Conservation (phyloP, 2,888 invertebrate species). For the Epinotia ramella region DNA sequence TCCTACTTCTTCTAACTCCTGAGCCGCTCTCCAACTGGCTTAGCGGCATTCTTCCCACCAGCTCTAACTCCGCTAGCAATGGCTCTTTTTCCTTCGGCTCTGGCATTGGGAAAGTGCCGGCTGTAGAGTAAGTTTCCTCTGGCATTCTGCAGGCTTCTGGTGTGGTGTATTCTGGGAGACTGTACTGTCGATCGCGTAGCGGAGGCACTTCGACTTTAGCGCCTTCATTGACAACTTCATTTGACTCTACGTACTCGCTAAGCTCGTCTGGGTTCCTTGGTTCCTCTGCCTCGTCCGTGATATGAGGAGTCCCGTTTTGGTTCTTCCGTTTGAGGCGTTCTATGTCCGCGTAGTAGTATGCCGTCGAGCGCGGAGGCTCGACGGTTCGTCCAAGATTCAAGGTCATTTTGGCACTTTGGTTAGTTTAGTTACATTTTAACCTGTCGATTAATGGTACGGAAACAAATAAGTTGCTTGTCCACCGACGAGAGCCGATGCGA, state of each 20-base stretch:
- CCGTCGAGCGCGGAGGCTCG: conserved; percentile 86
- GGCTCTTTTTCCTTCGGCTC: conserved; percentile 79
- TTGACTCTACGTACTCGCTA: conserved; percentile 74
- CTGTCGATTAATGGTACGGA: not conserved
- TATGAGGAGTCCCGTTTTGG: conserved; percentile 45
- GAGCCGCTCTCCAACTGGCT: conserved; percentile 69
- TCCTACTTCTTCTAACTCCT: conserved; percentile 83
- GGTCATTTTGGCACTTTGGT: conserved; percentile 50
- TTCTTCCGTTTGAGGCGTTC: conserved; percentile 82
- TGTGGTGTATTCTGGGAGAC: conserved; percentile 68
- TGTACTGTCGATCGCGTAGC: conserved; percentile 68
- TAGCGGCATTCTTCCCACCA: conserved; percentile 72
- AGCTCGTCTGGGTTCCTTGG: conserved; percentile 78
- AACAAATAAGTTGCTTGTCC: not conserved
- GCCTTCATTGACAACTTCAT: conserved; percentile 71
- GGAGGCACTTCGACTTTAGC: conserved; percentile 71
- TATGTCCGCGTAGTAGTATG: conserved; percentile 85
- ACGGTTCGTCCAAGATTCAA: conserved; percentile 66
- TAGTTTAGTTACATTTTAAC: conserved; percentile 13
- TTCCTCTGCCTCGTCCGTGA: conserved; percentile 45
- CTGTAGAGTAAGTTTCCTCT: conserved; percentile 79
- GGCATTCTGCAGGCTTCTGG: conserved; percentile 52
- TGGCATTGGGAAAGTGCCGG: conserved; percentile 81
- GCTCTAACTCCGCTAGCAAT: conserved; percentile 73
- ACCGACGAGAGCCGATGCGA: not conserved